Percentiles rank a stretch among this genome's conserved stretches.
Conservation (phyloP, 2,888 invertebrate species). For the Eudemis profundana region DNA sequence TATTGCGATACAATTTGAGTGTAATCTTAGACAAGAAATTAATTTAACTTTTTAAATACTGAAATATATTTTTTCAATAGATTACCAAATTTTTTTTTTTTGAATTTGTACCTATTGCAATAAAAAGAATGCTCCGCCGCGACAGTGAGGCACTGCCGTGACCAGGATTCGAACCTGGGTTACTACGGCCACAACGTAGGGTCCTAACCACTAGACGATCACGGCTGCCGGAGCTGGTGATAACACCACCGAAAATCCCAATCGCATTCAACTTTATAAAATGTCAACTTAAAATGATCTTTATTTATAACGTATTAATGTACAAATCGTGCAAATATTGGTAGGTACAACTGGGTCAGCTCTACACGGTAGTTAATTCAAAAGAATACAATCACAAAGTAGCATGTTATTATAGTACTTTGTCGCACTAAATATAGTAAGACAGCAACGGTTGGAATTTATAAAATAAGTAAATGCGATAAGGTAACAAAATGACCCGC, state of each 20-base stretch:
- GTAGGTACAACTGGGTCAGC: no score
- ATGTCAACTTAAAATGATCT: not conserved
- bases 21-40: no score
- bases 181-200: conserved; percentile 88
- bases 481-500: not conserved
- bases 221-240: conserved; percentile 82
- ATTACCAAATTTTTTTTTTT: no score
- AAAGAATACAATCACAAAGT: not conserved
- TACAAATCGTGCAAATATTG: not conserved
- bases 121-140: conserved; percentile 25
- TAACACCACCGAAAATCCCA: conserved; percentile 39
- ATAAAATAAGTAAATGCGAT: not conserved
- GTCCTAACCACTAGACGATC: conserved; percentile 91
- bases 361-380: not conserved
- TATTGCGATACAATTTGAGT: no score
- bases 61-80: no score
- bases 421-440: not conserved
- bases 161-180: conserved; percentile 86
- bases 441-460: not conserved
- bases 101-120: conserved; percentile 45
- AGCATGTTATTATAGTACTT: no score
- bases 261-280: conserved; percentile 15
- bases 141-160: conserved; percentile 43
- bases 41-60: no score
- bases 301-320: not conserved